A percentile compares a stretch with the other conserved stretches of the same genome.
These are phyloP conservation scores for Clarias laeviceps DNA, from an alignment of 2,797 vertebrate species.

Conservation along the genomic window DNA sequence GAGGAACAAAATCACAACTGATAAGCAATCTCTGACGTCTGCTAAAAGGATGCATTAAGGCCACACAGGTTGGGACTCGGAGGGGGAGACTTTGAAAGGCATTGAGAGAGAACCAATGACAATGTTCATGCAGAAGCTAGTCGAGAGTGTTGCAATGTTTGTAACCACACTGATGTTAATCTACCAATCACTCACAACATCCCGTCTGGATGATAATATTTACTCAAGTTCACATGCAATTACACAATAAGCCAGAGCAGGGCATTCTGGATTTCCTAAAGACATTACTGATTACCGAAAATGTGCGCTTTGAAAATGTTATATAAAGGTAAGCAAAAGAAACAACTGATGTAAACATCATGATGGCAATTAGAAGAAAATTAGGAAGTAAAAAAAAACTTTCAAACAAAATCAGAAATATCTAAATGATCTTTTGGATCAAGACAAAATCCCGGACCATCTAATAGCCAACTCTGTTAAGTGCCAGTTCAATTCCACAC, in stretches of 20 bases:
- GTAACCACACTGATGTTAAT: conserved; percentile 62
- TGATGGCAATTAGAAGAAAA: conserved; percentile 40
- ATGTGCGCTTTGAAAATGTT: conserved; percentile 40
- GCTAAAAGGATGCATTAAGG: conserved; percentile 46
- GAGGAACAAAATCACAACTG: conserved; percentile 50
- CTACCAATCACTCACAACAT: conserved; percentile 60
- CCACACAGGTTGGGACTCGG: conserved; percentile 58
- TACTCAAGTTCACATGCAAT: conserved; percentile 62
- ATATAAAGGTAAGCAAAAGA: conserved; percentile 46
- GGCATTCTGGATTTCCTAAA: conserved; percentile 42
- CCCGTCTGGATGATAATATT: conserved; percentile 59
- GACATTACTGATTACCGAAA: conserved; percentile 42
- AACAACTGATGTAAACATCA: conserved; percentile 39
- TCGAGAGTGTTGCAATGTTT: conserved; percentile 57
- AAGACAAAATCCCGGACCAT: conserved; percentile 15
- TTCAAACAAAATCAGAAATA: conserved; percentile 29
- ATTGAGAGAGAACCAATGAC: conserved; percentile 30
- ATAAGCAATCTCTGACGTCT: conserved; percentile 63
- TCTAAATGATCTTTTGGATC: conserved; percentile 33
- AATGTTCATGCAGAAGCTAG: conserved; percentile 55
- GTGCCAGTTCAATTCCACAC: neutral
- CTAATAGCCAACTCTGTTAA: conserved; percentile 13
- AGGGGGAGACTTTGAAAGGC: conserved; percentile 42
- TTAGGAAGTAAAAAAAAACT: conserved; percentile 24
- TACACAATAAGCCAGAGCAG: conserved; percentile 53